These are phyloP conservation scores for Rana temporaria DNA, from an alignment of 2,113 vertebrate species.

Conservation along the genomic window DNA sequence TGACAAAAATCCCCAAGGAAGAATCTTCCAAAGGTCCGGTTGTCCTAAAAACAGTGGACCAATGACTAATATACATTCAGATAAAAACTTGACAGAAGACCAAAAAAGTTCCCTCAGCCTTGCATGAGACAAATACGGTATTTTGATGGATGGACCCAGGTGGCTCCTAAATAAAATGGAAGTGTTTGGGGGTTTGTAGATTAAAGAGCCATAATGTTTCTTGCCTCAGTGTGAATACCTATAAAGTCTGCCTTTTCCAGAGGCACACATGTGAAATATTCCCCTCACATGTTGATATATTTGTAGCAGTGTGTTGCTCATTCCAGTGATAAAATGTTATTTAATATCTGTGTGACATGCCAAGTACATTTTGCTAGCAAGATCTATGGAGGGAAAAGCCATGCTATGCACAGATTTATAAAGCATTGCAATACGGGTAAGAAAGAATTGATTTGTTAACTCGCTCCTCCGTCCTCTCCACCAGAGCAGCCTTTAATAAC, in stretches of 20 bases:
- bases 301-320: conserved; percentile 44
- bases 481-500: conserved; percentile 38
- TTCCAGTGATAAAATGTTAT: conserved; percentile 50
- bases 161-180: conserved; percentile 1
- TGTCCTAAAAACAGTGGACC: no score
- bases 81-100: neutral
- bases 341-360: conserved; percentile 39
- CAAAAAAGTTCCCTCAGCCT: neutral
- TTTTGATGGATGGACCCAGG: neutral
- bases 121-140: neutral
- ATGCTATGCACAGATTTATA: conserved; percentile 42
- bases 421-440: neutral
- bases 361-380: conserved; percentile 34
- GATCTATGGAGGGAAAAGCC: conserved; percentile 18
- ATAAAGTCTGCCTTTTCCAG: conserved; percentile 3
- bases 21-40: no score
- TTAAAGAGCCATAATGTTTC: conserved; percentile 30
- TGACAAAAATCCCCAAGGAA: no score
- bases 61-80: neutral
- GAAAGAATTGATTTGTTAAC: conserved; percentile 48
- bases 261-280: conserved; percentile 4
- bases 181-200: conserved; percentile 13
- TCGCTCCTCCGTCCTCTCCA: conserved; percentile 12
- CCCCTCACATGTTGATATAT: conserved; percentile 38
- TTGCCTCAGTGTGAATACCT: conserved; percentile 12